These are phyloP conservation scores for Cecidostiba fungosa DNA, from an alignment of 2,888 invertebrate species.

Conservation along the genomic window DNA sequence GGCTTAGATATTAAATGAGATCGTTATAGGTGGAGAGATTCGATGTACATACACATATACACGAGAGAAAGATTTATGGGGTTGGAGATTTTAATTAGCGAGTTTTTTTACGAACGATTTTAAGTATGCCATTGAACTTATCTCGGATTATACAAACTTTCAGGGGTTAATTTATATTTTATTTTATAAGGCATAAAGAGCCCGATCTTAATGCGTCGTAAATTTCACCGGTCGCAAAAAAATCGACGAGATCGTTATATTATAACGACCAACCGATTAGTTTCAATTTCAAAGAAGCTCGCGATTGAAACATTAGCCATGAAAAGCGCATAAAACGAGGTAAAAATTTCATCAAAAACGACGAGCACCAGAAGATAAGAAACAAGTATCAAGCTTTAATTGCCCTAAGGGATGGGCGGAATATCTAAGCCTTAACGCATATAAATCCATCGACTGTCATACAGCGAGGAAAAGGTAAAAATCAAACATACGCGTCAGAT, in stretches of 20 bases:
- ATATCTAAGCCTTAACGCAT: not conserved
- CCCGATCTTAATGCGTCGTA: conserved; percentile 7
- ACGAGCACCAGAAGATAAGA: not conserved
- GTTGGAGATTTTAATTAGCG: not conserved
- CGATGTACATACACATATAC: not conserved
- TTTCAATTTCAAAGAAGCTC: conserved; percentile 40
- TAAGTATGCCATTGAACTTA: not conserved
- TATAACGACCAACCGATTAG: conserved; percentile 20
- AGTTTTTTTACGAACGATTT: not conserved
- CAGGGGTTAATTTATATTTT: conserved; percentile 25
- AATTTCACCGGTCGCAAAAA: conserved; percentile 10
- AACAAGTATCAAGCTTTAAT: not conserved
- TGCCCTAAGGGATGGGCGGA: conserved; percentile 37
- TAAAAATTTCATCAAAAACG: conserved; percentile 3
- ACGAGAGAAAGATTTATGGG: not conserved
- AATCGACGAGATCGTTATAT: conserved; percentile 43
- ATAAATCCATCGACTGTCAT: conserved; percentile 32
- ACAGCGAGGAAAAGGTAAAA: not conserved
- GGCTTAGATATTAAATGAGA: conserved; percentile 6
- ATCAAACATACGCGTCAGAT: not conserved
- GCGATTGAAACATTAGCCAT: conserved; percentile 4
- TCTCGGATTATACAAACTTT: conserved; percentile 3
- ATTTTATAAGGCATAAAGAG: conserved; percentile 40
- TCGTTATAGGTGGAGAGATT: not conserved
- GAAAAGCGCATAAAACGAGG: conserved; percentile 35